Percentiles rank a stretch among this genome's conserved stretches.
Conservation (phyloP, 1,140 invertebrate species). For the Anastrepha obliqua region DNA sequence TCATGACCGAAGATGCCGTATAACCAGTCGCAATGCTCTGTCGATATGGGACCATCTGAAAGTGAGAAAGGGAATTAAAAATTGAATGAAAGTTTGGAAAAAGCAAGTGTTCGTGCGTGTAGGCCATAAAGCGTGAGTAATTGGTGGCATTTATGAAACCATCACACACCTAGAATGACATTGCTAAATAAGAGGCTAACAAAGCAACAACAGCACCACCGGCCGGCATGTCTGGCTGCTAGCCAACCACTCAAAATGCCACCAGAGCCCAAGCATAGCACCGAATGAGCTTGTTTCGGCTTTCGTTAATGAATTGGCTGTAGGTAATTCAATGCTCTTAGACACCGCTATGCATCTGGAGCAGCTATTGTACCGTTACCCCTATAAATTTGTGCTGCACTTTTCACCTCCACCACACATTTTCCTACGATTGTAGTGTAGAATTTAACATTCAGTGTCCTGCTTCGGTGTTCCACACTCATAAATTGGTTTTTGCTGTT, state of each 20-base stretch:
- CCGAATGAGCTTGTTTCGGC: slow-evolving; percentile 3
- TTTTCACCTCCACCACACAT: background rate
- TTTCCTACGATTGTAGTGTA: background rate
- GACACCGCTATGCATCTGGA: background rate
- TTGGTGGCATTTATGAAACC: background rate
- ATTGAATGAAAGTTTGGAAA: slow-evolving; percentile 3
- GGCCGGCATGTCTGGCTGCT: background rate
- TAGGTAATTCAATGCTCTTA: background rate
- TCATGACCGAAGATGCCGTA: slow-evolving; percentile 96
- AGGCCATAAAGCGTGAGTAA: background rate
- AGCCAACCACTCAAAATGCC: background rate
- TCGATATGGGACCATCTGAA: slow-evolving; percentile 84
- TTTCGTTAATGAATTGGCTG: slow-evolving; percentile 41
- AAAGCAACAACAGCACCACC: background rate
- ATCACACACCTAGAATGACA: background rate
- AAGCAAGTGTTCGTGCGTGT: background rate
- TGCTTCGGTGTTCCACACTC: background rate
- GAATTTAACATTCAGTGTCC: slow-evolving; percentile 22
- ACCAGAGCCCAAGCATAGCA: background rate
- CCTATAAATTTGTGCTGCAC: background rate
- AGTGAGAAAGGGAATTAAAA: slow-evolving; percentile 13
- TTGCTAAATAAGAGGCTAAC: background rate
- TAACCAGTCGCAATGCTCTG: slow-evolving; percentile 93
- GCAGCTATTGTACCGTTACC: background rate
- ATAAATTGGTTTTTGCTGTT: slow-evolving; percentile 30